Percentiles rank a stretch among this genome's conserved stretches.
phyloP scores from a whole-genome alignment of 2,113 vertebrate genomes.

The Callospermophilus lateralis region DNA sequence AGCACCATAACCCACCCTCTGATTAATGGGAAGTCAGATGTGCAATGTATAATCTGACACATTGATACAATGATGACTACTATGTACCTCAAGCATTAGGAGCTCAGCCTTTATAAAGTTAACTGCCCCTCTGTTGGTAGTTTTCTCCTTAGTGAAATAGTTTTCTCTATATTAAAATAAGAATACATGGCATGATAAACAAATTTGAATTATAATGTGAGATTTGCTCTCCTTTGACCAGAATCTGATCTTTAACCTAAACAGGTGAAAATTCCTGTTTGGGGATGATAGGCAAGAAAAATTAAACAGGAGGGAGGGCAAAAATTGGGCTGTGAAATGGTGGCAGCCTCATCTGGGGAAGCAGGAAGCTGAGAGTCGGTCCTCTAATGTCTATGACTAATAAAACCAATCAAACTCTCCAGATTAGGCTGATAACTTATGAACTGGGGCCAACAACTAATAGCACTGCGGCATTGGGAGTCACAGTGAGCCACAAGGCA shows the following conservation, averaged over 20 bases:
- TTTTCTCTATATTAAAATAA: not conserved
- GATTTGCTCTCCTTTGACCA: not conserved
- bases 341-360: not conserved
- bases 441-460: not conserved
- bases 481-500: not conserved
- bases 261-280: not conserved
- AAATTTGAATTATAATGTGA: not conserved
- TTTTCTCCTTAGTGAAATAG: not conserved
- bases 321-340: not conserved
- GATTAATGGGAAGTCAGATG: slow-evolving; percentile 29
- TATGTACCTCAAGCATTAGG: not conserved
- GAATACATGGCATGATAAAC: not conserved
- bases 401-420: no score
- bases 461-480: no score
- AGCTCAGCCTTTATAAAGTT: not conserved
- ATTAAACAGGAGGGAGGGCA: accelerated
- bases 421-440: not conserved
- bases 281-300: not conserved
- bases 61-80: not conserved
- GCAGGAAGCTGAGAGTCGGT: not conserved
- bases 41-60: not conserved
- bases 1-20: not conserved
- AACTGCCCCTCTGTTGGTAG: not conserved
- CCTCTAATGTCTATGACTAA: no score
- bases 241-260: not conserved